These are phyloP conservation scores for Trogon surrucura DNA, from an alignment of 2,113 vertebrate species.

Conservation along the genomic window DNA sequence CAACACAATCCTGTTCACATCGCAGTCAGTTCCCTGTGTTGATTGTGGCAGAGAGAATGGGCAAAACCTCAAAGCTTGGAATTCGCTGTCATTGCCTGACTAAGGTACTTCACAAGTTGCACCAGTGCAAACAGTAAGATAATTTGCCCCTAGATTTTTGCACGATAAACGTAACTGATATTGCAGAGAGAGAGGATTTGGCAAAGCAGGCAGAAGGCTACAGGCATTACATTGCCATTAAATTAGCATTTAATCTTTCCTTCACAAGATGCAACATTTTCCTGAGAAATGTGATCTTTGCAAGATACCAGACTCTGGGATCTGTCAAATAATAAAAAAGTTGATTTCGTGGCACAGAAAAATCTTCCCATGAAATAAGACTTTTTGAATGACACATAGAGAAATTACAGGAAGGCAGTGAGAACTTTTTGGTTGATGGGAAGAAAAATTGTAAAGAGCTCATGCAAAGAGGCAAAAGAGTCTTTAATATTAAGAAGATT, in stretches of 20 bases:
- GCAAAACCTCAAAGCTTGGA: background rate
- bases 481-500: background rate
- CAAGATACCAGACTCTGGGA: background rate
- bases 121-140: background rate
- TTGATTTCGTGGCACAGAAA: background rate
- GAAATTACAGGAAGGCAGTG: background rate
- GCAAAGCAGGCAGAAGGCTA: background rate
- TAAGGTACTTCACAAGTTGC: background rate
- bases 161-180: background rate
- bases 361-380: background rate
- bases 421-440: background rate
- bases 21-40: background rate
- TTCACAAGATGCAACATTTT: conserved; percentile 13
- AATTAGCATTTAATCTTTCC: conserved; percentile 54
- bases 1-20: conserved; percentile 23
- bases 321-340: conserved; percentile 54
- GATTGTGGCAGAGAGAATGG: background rate
- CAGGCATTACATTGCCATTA: background rate
- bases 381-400: background rate
- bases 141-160: background rate
- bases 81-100: background rate
- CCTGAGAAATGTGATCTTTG: conserved; percentile 39
- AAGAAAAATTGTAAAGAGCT: background rate
- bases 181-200: background rate
- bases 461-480: background rate